phyloP scores from a whole-genome alignment of 2,797 vertebrate genomes.

The Antennarius maculatus region DNA sequence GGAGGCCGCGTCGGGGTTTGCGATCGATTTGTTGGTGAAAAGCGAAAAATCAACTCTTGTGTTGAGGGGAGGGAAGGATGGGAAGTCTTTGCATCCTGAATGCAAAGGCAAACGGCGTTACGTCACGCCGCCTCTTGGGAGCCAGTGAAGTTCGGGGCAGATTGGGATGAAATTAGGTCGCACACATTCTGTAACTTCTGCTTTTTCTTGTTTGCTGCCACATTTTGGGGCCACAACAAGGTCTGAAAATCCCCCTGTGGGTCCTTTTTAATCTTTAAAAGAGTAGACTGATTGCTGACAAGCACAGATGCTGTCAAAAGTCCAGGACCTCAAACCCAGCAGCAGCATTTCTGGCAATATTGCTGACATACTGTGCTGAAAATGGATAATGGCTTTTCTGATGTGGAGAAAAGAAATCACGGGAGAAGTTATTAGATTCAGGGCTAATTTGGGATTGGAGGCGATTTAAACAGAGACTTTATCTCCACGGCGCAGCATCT shows the following conservation, averaged over 20 bases:
- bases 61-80: conserved; percentile 7
- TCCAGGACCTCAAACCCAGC: conserved; percentile 40
- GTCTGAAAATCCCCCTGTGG: conserved; percentile 28
- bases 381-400: conserved; percentile 60
- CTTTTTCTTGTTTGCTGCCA: conserved; percentile 33
- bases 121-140: conserved; percentile 30
- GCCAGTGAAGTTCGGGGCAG: conserved; percentile 34
- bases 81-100: conserved; percentile 5
- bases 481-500: conserved; percentile 52
- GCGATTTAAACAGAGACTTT: conserved; percentile 56
- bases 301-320: conserved; percentile 38
- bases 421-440: conserved; percentile 57
- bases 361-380: conserved; percentile 57
- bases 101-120: conserved; percentile 24
- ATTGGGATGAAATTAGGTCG: conserved; percentile 65
- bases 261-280: conserved; percentile 44
- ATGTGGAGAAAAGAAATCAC: conserved; percentile 55
- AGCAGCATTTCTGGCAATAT: conserved; percentile 30
- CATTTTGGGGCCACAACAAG: conserved; percentile 18
- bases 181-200: conserved; percentile 30
- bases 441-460: conserved; percentile 60
- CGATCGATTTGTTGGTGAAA: too few relatives aligned
- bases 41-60: conserved; percentile 19
- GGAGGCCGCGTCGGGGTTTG: too few relatives aligned
- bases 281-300: conserved; percentile 48